phyloP scores from a whole-genome alignment of 2,113 vertebrate species.

The Calyptomena viridis region DNA sequence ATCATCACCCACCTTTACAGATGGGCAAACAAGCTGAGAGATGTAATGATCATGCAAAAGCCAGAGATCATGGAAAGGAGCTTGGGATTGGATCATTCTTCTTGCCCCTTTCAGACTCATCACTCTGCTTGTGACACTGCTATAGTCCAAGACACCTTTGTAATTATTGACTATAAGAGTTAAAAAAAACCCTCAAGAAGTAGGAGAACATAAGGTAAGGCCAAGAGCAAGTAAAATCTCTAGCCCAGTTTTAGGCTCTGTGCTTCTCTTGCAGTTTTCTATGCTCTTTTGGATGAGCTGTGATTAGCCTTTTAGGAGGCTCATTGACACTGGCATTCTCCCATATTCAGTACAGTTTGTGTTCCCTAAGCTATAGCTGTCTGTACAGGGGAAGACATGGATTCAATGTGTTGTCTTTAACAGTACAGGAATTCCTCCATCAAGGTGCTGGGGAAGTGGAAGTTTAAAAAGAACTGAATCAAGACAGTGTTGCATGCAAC shows the following conservation, averaged over 20 bases:
- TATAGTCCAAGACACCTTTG: neutral
- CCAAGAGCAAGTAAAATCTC: neutral
- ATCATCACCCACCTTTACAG: neutral
- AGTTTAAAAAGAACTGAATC: constrained; percentile 22
- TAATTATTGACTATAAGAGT: neutral
- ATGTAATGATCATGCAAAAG: neutral
- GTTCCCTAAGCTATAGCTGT: neutral
- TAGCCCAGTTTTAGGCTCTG: neutral
- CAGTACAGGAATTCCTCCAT: constrained; percentile 1
- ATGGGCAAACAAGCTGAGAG: constrained; percentile 23
- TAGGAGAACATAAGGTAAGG: neutral
- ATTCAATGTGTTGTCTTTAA: neutral
- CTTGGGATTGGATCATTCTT: neutral
- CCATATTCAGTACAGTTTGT: neutral
- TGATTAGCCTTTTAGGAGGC: constrained; percentile 34
- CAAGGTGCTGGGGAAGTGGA: neutral
- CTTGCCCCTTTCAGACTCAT: neutral
- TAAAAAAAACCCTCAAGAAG: neutral
- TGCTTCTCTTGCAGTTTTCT: neutral
- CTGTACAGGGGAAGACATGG: constrained; percentile 40
- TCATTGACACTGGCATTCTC: neutral
- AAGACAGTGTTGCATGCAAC: neutral
- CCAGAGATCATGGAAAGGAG: neutral
- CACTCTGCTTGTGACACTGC: neutral
- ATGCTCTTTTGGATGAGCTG: neutral